A percentile compares a stretch with the other conserved stretches of the same genome.
phyloP scores from a whole-genome alignment of 2,113 vertebrate genomes.

The Deroptyus accipitrinus region DNA sequence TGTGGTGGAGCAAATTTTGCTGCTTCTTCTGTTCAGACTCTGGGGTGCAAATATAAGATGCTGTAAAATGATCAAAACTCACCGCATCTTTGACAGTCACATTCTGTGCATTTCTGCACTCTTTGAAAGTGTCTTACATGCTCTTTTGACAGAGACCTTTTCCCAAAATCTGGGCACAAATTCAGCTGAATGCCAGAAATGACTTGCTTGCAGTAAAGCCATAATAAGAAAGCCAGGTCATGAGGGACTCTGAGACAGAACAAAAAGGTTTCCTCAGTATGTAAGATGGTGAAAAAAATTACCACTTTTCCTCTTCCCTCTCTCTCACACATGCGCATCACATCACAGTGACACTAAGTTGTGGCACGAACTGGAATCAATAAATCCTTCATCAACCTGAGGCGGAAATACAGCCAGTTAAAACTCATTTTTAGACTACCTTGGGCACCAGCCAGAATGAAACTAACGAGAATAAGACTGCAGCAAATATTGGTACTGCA shows the following conservation, averaged over 20 bases:
- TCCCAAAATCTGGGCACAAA: background rate
- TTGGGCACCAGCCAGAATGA: constrained; percentile 78
- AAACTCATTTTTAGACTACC: constrained; percentile 39
- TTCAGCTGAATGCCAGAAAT: background rate
- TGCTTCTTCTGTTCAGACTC: background rate
- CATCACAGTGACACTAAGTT: constrained; percentile 54
- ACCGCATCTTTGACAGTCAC: accelerated
- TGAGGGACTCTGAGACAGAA: background rate
- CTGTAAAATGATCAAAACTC: background rate
- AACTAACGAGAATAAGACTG: constrained; percentile 76
- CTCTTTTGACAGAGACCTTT: background rate
- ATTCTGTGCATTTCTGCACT: background rate
- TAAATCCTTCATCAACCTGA: constrained; percentile 67
- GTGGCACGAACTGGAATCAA: constrained; percentile 62
- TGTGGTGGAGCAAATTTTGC: background rate
- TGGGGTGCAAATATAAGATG: background rate
- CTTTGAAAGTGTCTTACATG: background rate
- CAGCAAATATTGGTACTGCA: constrained; percentile 59
- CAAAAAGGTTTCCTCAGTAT: constrained; percentile 34
- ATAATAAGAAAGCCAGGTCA: background rate
- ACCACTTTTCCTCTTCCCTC: background rate
- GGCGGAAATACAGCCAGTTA: constrained; percentile 58
- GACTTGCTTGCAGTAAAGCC: background rate
- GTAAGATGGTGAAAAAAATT: background rate
- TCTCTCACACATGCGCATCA: background rate